phyloP scores from a whole-genome alignment of 2,113 vertebrate species.

The Pomatorhinus ruficollis region DNA sequence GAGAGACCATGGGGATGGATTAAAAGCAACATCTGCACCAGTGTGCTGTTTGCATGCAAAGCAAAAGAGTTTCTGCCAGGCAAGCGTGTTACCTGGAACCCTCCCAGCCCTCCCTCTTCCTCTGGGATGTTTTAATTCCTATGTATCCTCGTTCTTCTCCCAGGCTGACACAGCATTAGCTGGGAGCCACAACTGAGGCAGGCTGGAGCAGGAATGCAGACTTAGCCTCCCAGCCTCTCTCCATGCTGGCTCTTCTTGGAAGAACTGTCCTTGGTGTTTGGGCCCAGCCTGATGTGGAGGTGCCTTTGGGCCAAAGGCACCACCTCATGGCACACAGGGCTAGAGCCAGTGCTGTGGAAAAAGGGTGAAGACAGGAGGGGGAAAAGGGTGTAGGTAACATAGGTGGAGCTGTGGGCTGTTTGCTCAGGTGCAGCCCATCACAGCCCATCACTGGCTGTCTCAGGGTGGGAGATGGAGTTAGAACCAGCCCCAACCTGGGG shows the following conservation, averaged over 20 bases:
- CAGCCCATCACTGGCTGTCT: background rate
- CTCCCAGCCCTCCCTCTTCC: background rate
- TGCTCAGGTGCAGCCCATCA: background rate
- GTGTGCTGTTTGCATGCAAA: background rate
- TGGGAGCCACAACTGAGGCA: background rate
- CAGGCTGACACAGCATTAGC: background rate
- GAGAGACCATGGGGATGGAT: accelerated
- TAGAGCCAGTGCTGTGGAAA: background rate
- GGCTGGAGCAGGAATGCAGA: background rate
- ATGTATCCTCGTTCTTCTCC: background rate
- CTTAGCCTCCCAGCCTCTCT: background rate
- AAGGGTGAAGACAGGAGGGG: background rate
- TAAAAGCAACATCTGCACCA: background rate
- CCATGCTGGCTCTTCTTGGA: background rate
- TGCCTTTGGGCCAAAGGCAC: background rate
- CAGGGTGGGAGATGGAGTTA: background rate
- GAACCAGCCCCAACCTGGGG: background rate
- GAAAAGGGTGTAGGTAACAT: background rate
- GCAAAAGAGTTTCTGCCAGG: background rate
- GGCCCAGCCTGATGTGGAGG: accelerated
- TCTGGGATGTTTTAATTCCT: background rate
- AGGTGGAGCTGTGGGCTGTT: background rate
- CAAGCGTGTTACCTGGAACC: accelerated
- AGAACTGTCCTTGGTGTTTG: background rate
- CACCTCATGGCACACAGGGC: background rate